Evolutionary conservation across 35 echinoderm and acorn worm species (phyloP), one percentile per base, ranked within the genome.

Genomic region (Hemicentrotus pulcherrimus): DNA sequence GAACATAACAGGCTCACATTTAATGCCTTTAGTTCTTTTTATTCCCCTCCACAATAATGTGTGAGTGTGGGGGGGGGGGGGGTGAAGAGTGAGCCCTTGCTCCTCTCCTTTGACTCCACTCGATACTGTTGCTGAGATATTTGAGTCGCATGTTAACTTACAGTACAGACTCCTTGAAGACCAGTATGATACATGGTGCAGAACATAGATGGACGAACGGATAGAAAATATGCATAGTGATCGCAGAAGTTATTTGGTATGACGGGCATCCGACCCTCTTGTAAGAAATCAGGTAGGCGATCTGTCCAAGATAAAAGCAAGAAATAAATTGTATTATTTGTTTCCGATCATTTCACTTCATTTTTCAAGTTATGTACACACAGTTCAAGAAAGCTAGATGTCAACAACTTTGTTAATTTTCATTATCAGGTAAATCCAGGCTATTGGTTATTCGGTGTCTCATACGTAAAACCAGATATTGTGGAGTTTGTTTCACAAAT

Each of bases 111-210:
- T 41, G 35, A 41, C 0, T 41, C 35, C 3, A 41, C 3, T 0
- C 35, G n/a, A n/a, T 41, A 41, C 0, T 41, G 35, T 41, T 41
- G 35, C 35, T 41, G 35, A 41, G 1, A 41, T 41, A 41, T 3
- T 41, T 41, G 35, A 41, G 35, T 41, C 35, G 35, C 35, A 41
- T 41, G 3, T 41, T 78, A 78, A 35, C 88, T 90, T 46, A 90
- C 88, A 32, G 88, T 90, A 28, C 88, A 90, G 12, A 47, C 32
- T 47, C 32, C 32, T 9, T 90, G 88, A 16, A n/a, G 46, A 11
- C 88, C 88, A 45, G 12, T 41, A 47, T 33, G 88, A 2, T 90
- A 47, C 88, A 90, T 90, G 46, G 46, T 90, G 88, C 88, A 90
- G 88, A 90, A 90, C 88, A 90, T 90, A 18, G 88, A 45, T 33